phyloP scores from a whole-genome alignment of 1,140 invertebrate species.

The Polypedilum vanderplanki region DNA sequence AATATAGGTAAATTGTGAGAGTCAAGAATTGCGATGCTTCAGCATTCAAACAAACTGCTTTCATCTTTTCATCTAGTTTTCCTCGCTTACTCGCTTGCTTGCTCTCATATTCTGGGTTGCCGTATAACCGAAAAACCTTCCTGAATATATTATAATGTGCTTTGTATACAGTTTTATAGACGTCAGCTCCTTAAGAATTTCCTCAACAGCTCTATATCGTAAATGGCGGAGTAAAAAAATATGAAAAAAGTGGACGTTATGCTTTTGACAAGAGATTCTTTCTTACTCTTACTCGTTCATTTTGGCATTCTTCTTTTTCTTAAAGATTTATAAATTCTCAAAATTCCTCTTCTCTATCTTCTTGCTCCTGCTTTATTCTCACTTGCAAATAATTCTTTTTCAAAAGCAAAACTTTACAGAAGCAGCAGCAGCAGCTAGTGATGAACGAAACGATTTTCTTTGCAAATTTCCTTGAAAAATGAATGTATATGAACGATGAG shows the following conservation, averaged over 20 bases:
- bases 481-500: not conserved
- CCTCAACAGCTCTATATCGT: too few relatives aligned
- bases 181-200: not conserved
- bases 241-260: not conserved
- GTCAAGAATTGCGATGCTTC: not conserved
- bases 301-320: not conserved
- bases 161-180: not conserved
- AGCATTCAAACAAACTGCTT: slow-evolving; percentile 17
- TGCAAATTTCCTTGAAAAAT: slow-evolving; percentile 8
- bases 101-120: not conserved
- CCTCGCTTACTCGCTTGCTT: not conserved
- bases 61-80: slow-evolving; percentile 15
- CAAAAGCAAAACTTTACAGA: not conserved
- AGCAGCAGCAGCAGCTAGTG: not conserved
- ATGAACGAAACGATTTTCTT: not conserved
- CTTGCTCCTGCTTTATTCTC: not conserved
- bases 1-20: not conserved
- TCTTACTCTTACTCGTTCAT: too few relatives aligned
- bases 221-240: too few relatives aligned
- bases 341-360: not conserved
- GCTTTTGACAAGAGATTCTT: not conserved
- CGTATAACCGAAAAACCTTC: slow-evolving; percentile 21
- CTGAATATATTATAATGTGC: slow-evolving; percentile 26
- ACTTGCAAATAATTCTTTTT: not conserved
- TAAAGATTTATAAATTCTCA: slow-evolving; percentile 19